A percentile compares a stretch with the other conserved stretches of the same genome.
phyloP scores from a whole-genome alignment of 1,140 invertebrate genomes.

The Lepidurus apus region DNA sequence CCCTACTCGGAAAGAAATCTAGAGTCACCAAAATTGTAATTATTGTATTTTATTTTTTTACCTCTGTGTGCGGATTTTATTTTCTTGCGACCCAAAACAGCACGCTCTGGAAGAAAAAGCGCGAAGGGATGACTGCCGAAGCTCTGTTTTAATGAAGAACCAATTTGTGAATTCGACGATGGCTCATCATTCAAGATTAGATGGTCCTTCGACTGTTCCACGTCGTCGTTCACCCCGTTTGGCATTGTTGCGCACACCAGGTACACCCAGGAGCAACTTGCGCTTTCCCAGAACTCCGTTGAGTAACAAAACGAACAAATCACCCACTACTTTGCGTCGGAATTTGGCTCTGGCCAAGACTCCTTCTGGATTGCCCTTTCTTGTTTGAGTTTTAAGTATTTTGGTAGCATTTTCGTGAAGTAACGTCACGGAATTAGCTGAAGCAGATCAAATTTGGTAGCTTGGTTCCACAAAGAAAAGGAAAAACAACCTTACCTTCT shows the following conservation, averaged over 20 bases:
- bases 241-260: background rate
- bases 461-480: too few species aligned
- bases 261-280: conserved; percentile 1
- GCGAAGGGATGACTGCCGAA: conserved; percentile 3
- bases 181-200: background rate
- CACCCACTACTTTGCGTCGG: background rate
- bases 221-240: conserved; percentile 26
- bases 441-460: background rate
- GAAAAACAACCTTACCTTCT: too few species aligned
- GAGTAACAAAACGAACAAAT: background rate
- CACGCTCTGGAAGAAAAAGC: conserved; percentile 24
- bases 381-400: background rate
- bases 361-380: background rate
- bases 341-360: background rate
- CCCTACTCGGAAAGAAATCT: too few species aligned
- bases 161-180: background rate
- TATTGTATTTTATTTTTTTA: background rate
- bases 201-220: background rate
- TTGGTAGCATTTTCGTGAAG: too few species aligned
- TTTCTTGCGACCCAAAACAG: background rate
- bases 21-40: too few species aligned
- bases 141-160: conserved; percentile 22
- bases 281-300: background rate
- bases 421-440: too few species aligned
- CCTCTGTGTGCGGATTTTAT: background rate